Evolutionary conservation across 2,797 vertebrate species (phyloP), one percentile per base, ranked within the genome.

Genomic region (Hypotaenidia okinawae): DNA sequence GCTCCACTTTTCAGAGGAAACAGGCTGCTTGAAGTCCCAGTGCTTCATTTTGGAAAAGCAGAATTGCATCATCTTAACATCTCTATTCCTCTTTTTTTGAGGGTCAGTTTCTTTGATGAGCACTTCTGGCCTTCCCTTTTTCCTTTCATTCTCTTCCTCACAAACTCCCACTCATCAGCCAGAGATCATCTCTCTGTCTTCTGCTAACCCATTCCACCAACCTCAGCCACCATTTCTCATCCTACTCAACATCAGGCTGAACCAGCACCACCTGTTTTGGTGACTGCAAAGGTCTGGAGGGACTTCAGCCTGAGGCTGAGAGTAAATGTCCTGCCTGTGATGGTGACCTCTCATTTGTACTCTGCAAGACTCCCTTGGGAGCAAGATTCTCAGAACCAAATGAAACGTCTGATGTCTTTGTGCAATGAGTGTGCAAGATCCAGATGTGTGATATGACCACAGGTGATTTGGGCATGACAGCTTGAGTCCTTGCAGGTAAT

Each of bases 371-470:
- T 57, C 39, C 49, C 43, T 28, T 85, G 27, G 6, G 14, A 70
- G 3, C 5, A 5, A 19, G 25, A 33, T 49, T 93, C 59, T 45
- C 14, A 41, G 32, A 66, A 3, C 8, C 19, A 77, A n/a, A 25
- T 14, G 58, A 84, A 84, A 28, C 45, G 55, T 35, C 30, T 70
- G 37, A 49, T 3, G 1, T 32, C 21, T 75, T 37, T 63, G 33
- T 81, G 16, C 22, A 58, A 51, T 23, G 33, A 62, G 3, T 14
- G 6, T 14, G 16, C 22, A 64, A 32, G 67, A 17, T 6, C 41
- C 55, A 45, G 7, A 64, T 66, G 18, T 0, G 0, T 1, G 1
- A 22, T 33, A 19, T 6, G 14, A 18, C 12, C 35, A 13, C 0
- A 4, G 39, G 9, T 1, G 10, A 25, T 70, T 72, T 49, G 57